Evolutionary conservation across 2,113 vertebrate species (phyloP), one percentile per base, ranked within the genome.

Genomic region (Solea senegalensis): DNA sequence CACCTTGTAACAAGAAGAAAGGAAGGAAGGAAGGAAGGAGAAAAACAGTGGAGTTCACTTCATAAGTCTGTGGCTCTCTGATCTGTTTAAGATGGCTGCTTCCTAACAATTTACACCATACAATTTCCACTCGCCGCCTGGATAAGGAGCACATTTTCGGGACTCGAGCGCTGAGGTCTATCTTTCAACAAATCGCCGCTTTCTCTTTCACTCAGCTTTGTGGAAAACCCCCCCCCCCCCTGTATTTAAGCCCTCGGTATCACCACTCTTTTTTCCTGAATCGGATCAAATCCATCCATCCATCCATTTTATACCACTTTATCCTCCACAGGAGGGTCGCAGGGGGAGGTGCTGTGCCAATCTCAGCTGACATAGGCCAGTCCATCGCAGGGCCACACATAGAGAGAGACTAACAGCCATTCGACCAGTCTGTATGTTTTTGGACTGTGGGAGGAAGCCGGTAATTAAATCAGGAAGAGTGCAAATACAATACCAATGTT

Each of bases 21-120:
- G 7, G 5, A 12, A 14, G 21, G 21, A 1, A 50, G 40, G 26
- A 39, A 50, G 21, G 21, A 1, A 50, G 40, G 26, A 39, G 43
- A 27, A 56, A 43, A 27, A 44, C 9, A 40, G 1, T 48, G 11
- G 14, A 48, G 45, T 64, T 69, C 57, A 27, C 28, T 46, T 61
- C 12, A 40, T 46, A 16, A 34, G 43, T 71, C 54, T 72, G 52
- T 48, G 64, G 28, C 15, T 70, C 68, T 65, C 50, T 72, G 44
- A 78, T 79, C 65, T 49, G 15, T 74, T 49, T 15, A 3, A 75
- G 69, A 7, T n/a, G 53, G 34, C 39, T 46, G 52, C 44, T 45
- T 54, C 44, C 48, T 9, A 26, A 34, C 53, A 10, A 16, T 8
- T 27, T 55, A 46, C 48, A 44, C 39, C 55, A 59, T 28, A 45